Evolutionary conservation across 2,113 vertebrate genomes (phyloP), one percentile per base, ranked within the genome.

Genomic region (Hippocampus abdominalis): DNA sequence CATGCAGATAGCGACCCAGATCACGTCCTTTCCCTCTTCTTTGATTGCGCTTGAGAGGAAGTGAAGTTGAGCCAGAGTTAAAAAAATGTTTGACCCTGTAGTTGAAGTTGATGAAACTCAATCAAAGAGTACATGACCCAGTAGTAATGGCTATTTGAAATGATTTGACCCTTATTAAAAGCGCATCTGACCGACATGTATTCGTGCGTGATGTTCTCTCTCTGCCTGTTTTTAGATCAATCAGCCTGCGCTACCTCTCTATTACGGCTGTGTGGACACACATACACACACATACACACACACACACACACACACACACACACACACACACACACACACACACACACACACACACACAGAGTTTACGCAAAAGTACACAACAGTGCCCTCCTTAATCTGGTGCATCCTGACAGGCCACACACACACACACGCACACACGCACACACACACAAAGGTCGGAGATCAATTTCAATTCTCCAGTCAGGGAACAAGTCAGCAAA

Each of bases 381-480:
- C 39, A 18, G 27, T 59, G 53, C 49, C 67, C 46, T 29, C 66
- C 27, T 39, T 64, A 68, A 59, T 71, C 65, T 80, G 67, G 57
- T 36, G 57, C 54, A 71, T 71, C 73, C 76, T 64, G 63, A 64
- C 63, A 44, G 40, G 40, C 40, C 63, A 60, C 65, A 77, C 73
- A 71, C 56, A 29, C 64, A 68, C 29, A 72, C 20, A 64, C 66
- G 72, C 76, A 78, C 74, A 77, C 73, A 73, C 51, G 21, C 64
- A 49, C 39, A 12, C 27, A 67, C 36, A 68, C 32, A 74, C 20
- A 64, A 64, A 73, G 39, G 66, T 80, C 67, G 25, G 4, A 65
- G 81, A 89, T 89, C 89, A 89, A 90, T 90, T 89, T 85, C 84
- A 90, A 89, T 90, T 89, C 85, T 81, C 71, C 71, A 73, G 79